phyloP scores from a whole-genome alignment of 2,888 invertebrate species.

The Eupithecia exiguata region DNA sequence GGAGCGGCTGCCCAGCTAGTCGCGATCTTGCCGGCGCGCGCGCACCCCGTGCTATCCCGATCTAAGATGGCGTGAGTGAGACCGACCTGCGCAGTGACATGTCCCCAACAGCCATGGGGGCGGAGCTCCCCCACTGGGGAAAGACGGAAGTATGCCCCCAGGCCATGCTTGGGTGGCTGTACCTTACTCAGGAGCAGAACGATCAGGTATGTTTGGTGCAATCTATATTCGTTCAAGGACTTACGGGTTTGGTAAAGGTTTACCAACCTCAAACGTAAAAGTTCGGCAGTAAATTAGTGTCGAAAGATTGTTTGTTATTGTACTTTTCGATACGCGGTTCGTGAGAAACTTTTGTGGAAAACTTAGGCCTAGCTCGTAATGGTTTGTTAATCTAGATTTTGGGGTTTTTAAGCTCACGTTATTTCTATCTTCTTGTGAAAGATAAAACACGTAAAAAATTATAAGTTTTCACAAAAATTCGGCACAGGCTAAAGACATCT shows the following conservation, averaged over 20 bases:
- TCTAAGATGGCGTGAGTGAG: constrained; percentile 56
- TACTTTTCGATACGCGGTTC: background rate
- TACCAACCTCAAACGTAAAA: constrained; percentile 14
- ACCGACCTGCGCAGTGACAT: constrained; percentile 58
- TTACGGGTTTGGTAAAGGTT: constrained; percentile 31
- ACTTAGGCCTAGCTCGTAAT: background rate
- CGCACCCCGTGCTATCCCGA: constrained; percentile 75
- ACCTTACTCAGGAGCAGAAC: constrained; percentile 74
- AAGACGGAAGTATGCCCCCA: constrained; percentile 71
- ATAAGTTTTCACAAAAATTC: too few species aligned
- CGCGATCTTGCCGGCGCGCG: constrained; percentile 72
- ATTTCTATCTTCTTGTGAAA: too few species aligned
- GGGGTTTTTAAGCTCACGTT: background rate
- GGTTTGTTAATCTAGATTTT: too few species aligned
- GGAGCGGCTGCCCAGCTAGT: constrained; percentile 68
- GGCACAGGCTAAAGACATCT: too few species aligned
- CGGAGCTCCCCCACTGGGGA: constrained; percentile 77
- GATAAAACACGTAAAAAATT: too few species aligned
- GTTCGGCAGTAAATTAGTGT: constrained; percentile 5
- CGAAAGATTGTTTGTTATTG: background rate
- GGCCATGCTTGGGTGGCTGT: constrained; percentile 76
- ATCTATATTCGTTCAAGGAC: constrained; percentile 45
- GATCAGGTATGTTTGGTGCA: constrained; percentile 66
- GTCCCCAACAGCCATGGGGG: constrained; percentile 76
- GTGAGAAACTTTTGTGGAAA: background rate